Base-by-base conservation (phyloP, 2,797 vertebrate genomes). In the Ceryle rudis region DNA sequence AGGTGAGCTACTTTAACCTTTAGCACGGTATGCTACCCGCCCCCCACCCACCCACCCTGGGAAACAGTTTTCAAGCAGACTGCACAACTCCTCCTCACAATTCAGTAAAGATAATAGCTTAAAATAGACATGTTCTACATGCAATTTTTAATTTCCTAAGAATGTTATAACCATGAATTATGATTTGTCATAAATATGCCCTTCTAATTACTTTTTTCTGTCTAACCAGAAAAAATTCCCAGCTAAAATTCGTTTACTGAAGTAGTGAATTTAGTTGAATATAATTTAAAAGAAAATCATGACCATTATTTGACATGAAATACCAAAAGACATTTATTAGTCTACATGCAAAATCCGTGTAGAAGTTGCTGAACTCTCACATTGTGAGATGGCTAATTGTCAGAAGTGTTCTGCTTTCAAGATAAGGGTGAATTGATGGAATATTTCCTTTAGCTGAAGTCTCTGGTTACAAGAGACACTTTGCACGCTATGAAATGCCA, bases 1-100 rank as follows among this genome's bases (percentile, higher is more conserved):
- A 99, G 98, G 99, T 99, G 97, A 97, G 97, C 97, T 83, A 10
- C 21, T 88, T 78, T 79, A 57, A 71, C 8, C 5, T 11, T 51
- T 66, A 42, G 2, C 12, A 70, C 2, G 31, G 3, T n/a, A 17
- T n/a, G 12, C 2, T 33, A 44, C 8, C 7, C 16, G 15, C 49
- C 14, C 25, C 26, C 20, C 44, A 17, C 21, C 20, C 21, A 22
- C 20, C 19, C 44, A 5, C 18, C 21, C 44, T 33, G 41, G 46
- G 10, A 66, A 86, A 42, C 14, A 20, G 1, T 51, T 66, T 83
- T 81, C 41, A 55, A 70, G 21, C 13, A 61, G 41, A 4, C 14
- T 72, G 15, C 51, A 19, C 8, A 10, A 0, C 1, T 55, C 10
- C 9, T 46, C 54, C 11, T 25, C 58, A 41, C 14, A 65, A 49